Evolutionary conservation across 2,888 invertebrate genomes (phyloP).

Genomic region (Salpingus planirostris): DNA sequence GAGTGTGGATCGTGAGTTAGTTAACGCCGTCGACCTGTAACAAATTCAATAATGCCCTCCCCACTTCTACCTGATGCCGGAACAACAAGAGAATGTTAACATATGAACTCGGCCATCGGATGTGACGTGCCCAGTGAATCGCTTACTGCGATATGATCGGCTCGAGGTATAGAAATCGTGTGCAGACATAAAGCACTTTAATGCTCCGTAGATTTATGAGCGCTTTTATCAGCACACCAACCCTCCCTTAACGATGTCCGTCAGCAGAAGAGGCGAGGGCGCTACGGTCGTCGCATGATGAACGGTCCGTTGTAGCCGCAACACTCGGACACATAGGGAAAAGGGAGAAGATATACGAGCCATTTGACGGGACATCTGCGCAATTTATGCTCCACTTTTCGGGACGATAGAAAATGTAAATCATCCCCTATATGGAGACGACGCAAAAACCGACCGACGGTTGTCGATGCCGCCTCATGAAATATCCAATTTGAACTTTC

Average conservation of each 20-base stretch:
- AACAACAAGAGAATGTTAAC: conserved; percentile 17
- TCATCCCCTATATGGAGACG: too few species aligned
- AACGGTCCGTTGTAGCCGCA: conserved; percentile 30
- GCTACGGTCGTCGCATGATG: too few species aligned
- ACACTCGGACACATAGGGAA: conserved; percentile 28
- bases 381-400: conserved; percentile 40
- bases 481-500: too few species aligned
- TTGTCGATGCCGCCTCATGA: too few species aligned
- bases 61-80: conserved; percentile 23
- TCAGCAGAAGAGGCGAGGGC: conserved; percentile 30
- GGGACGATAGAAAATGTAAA: conserved; percentile 39
- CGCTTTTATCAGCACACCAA: conserved; percentile 37
- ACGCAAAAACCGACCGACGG: too few species aligned
- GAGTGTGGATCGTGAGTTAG: too few species aligned
- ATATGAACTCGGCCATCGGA: conserved; percentile 26
- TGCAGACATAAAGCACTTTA: conserved; percentile 35
- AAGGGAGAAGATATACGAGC: conserved; percentile 33
- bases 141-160: conserved; percentile 27
- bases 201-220: conserved; percentile 34
- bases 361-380: conserved; percentile 39
- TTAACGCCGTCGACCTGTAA: conserved; percentile 23
- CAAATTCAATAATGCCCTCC: conserved; percentile 20
- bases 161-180: conserved; percentile 33
- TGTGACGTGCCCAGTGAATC: conserved; percentile 32
- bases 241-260: conserved; percentile 38